Evolutionary conservation across 1,140 invertebrate genomes (phyloP), one percentile per base, ranked within the genome.

Genomic region (Phenacoccus solenopsis): DNA sequence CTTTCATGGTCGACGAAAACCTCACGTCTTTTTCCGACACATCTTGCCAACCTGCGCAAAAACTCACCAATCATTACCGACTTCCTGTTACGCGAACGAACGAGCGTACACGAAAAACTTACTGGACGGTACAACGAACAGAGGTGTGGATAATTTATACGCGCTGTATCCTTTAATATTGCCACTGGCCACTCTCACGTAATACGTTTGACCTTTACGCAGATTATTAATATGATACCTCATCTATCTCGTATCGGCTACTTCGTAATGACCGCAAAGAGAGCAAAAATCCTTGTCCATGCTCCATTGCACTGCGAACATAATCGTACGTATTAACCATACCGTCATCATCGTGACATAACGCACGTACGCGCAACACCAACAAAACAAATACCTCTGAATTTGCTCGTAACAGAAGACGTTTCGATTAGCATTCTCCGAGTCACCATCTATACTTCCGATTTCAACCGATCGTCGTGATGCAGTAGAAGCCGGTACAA

Each of bases 141-240:
- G 79, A 0, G 93, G 93, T 22, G 85, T 87, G 0, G 91, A 88
- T 21, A 82, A 82, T 20, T 86, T 81, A 75, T 83, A 90, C n/a
- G 82, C 81, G 56, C 93, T 91, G 82, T 88, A 97, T 16, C 93
- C 94, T 76, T 91, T 92, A n/a, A 95, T 82, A 78, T 97, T 97
- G 61, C 93, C 90, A 69, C 88, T 88, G 21, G 88, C 83, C 0
- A 90, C 91, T 68, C 93, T 82, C 75, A 97, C 92, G 78, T 89
- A 93, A 79, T 96, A 97, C 70, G 87, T 84, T 27, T 87, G 84
- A 5, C 93, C 93, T 72, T 93, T 87, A 1, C 84, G 86, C 32
- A 97, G 80, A 72, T 80, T 79, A 25, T 64, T 64, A 25, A 64
- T 64, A 27, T 64, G 59, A 16, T 64, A 64, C 16, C 59, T 64